Conservation (phyloP, 2,888 invertebrate species). For the Parapristionchus giblindavisi region DNA sequence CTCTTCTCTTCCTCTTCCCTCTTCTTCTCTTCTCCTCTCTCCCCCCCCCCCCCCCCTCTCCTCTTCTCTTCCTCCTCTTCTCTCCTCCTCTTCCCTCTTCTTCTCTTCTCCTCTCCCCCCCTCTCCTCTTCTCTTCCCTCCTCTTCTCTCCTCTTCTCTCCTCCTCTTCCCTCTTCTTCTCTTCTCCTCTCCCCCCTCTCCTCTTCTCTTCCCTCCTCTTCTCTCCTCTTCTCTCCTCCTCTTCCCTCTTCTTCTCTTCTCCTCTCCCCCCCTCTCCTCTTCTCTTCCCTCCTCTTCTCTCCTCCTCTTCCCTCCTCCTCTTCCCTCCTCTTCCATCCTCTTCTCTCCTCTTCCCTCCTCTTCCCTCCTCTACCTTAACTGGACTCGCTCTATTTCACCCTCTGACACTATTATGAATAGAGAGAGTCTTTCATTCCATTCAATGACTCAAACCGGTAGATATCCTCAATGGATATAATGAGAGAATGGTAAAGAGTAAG, state of each 20-base stretch:
- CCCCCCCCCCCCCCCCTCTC: constrained; percentile 1
- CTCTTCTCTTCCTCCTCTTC: not conserved
- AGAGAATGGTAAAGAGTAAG: too few relatives aligned
- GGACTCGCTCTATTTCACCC: not conserved
- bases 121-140: not conserved
- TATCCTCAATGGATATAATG: too few relatives aligned
- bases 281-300: not conserved
- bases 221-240: not conserved
- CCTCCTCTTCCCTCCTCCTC: not conserved
- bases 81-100: not conserved
- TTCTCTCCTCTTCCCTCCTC: not conserved
- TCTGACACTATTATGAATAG: too few relatives aligned
- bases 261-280: not conserved
- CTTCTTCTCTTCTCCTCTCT: not conserved
- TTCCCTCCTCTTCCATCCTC: constrained; percentile 1
- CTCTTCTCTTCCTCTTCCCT: not conserved
- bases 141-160: not conserved
- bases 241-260: not conserved
- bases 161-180: not conserved
- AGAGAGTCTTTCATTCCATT: too few relatives aligned
- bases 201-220: constrained; percentile 1
- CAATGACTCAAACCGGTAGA: too few relatives aligned
- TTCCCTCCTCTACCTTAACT: not conserved
- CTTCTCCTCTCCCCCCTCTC: not conserved
- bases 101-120: not conserved